phyloP scores from a whole-genome alignment of 2,888 invertebrate species.

The Ligdia adustata region DNA sequence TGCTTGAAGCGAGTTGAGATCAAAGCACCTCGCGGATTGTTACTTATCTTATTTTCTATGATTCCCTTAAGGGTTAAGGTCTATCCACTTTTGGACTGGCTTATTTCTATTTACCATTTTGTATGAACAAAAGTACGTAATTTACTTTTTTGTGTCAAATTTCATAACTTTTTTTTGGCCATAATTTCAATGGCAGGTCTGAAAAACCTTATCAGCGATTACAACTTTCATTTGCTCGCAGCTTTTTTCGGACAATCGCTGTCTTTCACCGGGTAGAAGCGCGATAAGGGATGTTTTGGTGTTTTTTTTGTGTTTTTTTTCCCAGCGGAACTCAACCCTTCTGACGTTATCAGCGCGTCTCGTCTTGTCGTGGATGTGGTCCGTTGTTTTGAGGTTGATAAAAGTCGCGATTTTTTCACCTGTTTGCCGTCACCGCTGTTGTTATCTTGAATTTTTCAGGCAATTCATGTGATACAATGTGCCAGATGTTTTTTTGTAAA shows the following conservation, averaged over 20 bases:
- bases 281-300: slow-evolving; percentile 59
- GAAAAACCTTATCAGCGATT: slow-evolving; percentile 17
- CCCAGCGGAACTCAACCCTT: slow-evolving; percentile 74
- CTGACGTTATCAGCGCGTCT: slow-evolving; percentile 76
- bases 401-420: slow-evolving; percentile 30
- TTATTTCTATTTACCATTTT: too few species aligned
- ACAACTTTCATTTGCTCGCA: slow-evolving; percentile 26
- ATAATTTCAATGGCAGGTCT: background rate
- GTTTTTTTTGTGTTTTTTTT: slow-evolving; percentile 47
- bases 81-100: too few species aligned
- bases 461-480: background rate
- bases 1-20: too few species aligned
- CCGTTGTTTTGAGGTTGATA: slow-evolving; percentile 47
- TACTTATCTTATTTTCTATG: too few species aligned
- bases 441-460: slow-evolving; percentile 6
- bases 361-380: slow-evolving; percentile 62
- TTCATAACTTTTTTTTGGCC: background rate
- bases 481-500: too few species aligned
- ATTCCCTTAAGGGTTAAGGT: too few species aligned
- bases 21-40: too few species aligned
- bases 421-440: too few species aligned
- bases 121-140: too few species aligned
- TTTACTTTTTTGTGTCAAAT: background rate
- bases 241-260: slow-evolving; percentile 40
- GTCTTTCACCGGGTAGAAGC: slow-evolving; percentile 39